Evolutionary conservation across 2,797 vertebrate genomes (phyloP).

Genomic region (Pseudomugil gertrudae): DNA sequence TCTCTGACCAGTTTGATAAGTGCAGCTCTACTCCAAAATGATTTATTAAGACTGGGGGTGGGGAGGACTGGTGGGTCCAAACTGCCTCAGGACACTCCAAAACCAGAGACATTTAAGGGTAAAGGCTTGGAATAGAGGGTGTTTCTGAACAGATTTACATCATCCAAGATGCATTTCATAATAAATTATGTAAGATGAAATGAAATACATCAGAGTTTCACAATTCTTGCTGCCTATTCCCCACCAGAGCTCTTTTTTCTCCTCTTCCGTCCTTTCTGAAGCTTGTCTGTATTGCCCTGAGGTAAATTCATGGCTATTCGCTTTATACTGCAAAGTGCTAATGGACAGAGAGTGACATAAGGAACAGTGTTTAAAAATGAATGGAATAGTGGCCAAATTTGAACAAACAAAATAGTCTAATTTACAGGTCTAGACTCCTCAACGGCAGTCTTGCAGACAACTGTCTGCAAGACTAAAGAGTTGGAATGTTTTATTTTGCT

Average conservation of each 20-base stretch:
- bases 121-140: slow-evolving; percentile 77
- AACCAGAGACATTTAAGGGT: slow-evolving; percentile 82
- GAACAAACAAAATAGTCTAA: slow-evolving; percentile 75
- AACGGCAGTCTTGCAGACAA: not conserved
- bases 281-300: slow-evolving; percentile 71
- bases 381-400: slow-evolving; percentile 74
- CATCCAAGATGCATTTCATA: slow-evolving; percentile 81
- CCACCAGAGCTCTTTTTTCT: slow-evolving; percentile 33
- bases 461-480: not conserved
- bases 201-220: slow-evolving; percentile 81
- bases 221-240: slow-evolving; percentile 60
- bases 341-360: slow-evolving; percentile 70
- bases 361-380: slow-evolving; percentile 82
- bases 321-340: slow-evolving; percentile 75
- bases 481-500: not conserved
- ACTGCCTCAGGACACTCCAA: slow-evolving; percentile 81
- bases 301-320: slow-evolving; percentile 80
- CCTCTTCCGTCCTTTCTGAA: slow-evolving; percentile 33
- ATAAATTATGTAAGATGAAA: slow-evolving; percentile 85
- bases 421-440: slow-evolving; percentile 55
- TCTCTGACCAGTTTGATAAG: slow-evolving; percentile 80
- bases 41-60: slow-evolving; percentile 82
- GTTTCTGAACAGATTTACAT: slow-evolving; percentile 83
- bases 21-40: slow-evolving; percentile 78
- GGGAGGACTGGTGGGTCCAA: slow-evolving; percentile 71